phyloP scores from a whole-genome alignment of 1,140 invertebrate species.

The Gryon sp. region DNA sequence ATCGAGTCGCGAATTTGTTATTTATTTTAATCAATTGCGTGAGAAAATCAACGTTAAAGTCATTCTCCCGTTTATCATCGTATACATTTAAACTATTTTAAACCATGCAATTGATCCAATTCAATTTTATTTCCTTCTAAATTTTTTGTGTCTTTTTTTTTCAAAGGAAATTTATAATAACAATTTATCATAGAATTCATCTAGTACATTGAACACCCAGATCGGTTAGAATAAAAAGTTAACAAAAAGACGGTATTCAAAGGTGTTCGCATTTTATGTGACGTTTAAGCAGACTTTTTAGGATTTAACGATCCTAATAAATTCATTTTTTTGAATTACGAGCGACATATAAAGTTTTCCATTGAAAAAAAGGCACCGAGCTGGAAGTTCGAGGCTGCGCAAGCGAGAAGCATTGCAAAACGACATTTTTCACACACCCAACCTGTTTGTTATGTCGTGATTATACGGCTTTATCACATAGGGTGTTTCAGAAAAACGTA shows the following conservation, averaged over 20 bases:
- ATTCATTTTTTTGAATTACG: conserved; percentile 36
- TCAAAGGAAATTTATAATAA: not conserved
- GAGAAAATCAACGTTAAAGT: not conserved
- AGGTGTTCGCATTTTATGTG: no score
- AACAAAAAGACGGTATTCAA: no score
- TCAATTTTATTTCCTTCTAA: no score
- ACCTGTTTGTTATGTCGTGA: conserved; percentile 42
- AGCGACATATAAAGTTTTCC: conserved; percentile 40
- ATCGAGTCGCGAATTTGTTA: not conserved
- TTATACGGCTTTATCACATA: conserved; percentile 21
- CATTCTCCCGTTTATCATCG: no score
- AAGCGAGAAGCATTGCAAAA: conserved; percentile 49
- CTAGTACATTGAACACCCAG: no score
- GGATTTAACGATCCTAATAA: conserved; percentile 13
- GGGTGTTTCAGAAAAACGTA: conserved; percentile 43
- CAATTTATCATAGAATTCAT: no score
- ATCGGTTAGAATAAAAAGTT: no score
- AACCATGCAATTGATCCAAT: no score
- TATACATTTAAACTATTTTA: no score
- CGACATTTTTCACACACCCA: conserved; percentile 49
- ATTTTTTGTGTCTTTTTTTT: not conserved
- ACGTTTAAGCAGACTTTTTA: no score
- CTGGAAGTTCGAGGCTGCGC: conserved; percentile 5
- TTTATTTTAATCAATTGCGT: not conserved
- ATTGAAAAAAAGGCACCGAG: conserved; percentile 29